phyloP scores from a whole-genome alignment of 2,888 invertebrate species.

The Calliphora vomitoria region DNA sequence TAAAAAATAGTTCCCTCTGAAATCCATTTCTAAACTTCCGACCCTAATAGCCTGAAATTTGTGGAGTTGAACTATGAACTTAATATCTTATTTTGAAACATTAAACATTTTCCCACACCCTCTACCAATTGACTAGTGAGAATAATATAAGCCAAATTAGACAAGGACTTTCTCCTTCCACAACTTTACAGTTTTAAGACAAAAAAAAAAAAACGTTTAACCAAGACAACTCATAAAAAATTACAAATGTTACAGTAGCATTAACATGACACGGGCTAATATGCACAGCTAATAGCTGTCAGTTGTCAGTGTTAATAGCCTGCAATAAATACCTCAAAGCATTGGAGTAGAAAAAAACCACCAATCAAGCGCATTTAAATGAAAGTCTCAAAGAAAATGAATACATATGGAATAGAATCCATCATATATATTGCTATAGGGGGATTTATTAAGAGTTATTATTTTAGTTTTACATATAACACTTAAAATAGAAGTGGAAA shows the following conservation, averaged over 20 bases:
- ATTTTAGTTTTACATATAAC: no score
- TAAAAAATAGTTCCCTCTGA: no score
- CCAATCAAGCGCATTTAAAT: neutral
- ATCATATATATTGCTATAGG: neutral
- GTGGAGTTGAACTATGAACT: no score
- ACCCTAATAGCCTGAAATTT: no score
- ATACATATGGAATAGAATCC: neutral
- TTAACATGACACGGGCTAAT: neutral
- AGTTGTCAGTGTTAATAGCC: neutral
- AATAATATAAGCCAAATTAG: neutral
- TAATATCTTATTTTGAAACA: no score
- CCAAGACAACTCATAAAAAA: neutral
- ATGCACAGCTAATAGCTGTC: neutral
- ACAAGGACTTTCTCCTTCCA: neutral
- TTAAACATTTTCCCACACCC: neutral
- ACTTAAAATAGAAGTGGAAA: no score
- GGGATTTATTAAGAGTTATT: no score
- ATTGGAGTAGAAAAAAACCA: neutral
- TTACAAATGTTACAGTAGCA: neutral
- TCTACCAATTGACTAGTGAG: neutral
- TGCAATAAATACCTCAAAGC: neutral
- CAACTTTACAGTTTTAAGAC: neutral
- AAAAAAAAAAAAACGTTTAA: neutral
- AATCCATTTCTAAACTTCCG: no score
- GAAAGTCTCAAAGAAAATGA: neutral